A percentile compares a stretch with the other conserved stretches of the same genome.
phyloP scores from a whole-genome alignment of 2,888 invertebrate species.

The Ryuthela nishihirai region DNA sequence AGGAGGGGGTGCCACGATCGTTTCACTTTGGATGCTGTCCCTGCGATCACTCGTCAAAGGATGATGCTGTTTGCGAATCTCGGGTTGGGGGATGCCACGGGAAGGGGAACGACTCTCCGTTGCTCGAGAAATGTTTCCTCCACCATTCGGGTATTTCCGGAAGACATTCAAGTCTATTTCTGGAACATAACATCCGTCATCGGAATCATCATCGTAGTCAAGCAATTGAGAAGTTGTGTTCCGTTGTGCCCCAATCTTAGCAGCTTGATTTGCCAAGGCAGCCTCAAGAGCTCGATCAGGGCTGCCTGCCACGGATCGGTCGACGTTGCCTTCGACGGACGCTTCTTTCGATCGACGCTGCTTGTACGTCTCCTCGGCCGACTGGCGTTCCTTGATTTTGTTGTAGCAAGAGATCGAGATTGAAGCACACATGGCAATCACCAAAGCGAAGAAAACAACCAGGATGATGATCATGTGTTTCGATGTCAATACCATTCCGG shows the following conservation, averaged over 20 bases:
- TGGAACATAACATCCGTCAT: conserved; percentile 39
- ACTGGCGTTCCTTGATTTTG: conserved; percentile 64
- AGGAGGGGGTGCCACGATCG: conserved; percentile 41
- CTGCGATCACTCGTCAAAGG: conserved; percentile 37
- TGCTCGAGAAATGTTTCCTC: conserved; percentile 20
- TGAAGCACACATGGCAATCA: conserved; percentile 82
- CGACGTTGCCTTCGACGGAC: conserved; percentile 36
- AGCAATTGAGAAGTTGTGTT: background rate
- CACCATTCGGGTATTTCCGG: conserved; percentile 34
- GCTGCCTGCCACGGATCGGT: conserved; percentile 11
- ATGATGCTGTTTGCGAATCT: conserved; percentile 4
- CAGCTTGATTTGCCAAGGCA: conserved; percentile 3
- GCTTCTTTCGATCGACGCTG: conserved; percentile 41
- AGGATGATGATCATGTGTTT: conserved; percentile 75
- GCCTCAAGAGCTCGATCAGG: conserved; percentile 7
- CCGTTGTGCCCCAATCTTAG: background rate
- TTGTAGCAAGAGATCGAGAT: conserved; percentile 83
- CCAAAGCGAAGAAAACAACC: conserved; percentile 78
- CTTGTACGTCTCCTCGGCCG: conserved; percentile 42
- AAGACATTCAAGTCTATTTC: conserved; percentile 36
- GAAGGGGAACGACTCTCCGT: background rate
- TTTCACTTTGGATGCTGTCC: conserved; percentile 33
- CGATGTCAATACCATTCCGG: conserved; percentile 39
- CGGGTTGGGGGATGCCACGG: conserved; percentile 1
- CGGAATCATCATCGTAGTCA: conserved; percentile 33